A percentile compares a stretch with the other conserved stretches of the same genome.
phyloP scores from a whole-genome alignment of 1,140 invertebrate species.

The Drosophila sturtevanti region DNA sequence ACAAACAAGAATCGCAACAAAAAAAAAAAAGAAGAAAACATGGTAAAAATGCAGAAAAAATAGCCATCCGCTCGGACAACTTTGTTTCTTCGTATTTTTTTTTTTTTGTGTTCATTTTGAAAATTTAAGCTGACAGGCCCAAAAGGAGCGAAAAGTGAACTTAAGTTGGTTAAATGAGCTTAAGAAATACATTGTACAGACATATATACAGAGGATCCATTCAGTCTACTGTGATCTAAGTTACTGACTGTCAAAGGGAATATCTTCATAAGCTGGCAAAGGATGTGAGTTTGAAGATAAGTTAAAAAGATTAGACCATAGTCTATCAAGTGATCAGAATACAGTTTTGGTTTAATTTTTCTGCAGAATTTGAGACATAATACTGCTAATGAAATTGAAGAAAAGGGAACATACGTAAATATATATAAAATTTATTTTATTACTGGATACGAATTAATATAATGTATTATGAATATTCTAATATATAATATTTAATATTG shows the following conservation, averaged over 20 bases:
- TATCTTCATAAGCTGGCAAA: slow-evolving; percentile 14
- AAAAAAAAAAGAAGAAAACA: no score
- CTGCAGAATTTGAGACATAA: not conserved
- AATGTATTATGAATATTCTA: no score
- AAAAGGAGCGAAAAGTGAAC: slow-evolving; percentile 15
- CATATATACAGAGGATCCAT: not conserved
- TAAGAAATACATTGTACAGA: slow-evolving; percentile 3
- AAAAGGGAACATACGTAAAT: not conserved
- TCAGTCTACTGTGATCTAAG: not conserved
- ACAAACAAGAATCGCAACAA: not conserved
- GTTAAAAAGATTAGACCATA: slow-evolving; percentile 7
- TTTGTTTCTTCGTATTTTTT: not conserved
- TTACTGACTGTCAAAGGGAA: not conserved
- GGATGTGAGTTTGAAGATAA: slow-evolving; percentile 29
- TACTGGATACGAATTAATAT: no score
- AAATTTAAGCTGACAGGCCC: slow-evolving; percentile 49
- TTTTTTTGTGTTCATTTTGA: slow-evolving; percentile 5
- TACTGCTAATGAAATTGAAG: not conserved
- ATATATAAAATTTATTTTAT: no score
- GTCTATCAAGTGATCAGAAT: not conserved
- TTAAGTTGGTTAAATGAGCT: slow-evolving; percentile 17
- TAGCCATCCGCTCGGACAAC: slow-evolving; percentile 1
- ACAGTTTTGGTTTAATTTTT: not conserved
- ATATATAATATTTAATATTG: no score
- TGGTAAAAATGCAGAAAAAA: no score